phyloP scores from a whole-genome alignment of 2,113 vertebrate species.

The Hemiprocne comata region DNA sequence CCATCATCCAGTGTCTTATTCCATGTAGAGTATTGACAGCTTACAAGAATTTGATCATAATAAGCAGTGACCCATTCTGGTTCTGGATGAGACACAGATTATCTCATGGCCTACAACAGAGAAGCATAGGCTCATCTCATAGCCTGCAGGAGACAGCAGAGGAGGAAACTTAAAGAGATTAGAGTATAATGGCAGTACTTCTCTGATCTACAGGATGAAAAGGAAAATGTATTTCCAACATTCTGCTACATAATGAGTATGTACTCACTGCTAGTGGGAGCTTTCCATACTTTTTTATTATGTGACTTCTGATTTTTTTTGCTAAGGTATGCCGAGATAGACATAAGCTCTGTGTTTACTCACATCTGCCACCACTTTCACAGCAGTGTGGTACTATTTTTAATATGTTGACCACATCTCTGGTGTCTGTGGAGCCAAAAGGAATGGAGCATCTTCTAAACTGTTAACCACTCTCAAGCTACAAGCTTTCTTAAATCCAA shows the following conservation, averaged over 20 bases:
- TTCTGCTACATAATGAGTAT: neutral
- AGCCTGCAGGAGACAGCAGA: neutral
- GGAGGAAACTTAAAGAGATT: neutral
- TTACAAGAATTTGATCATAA: neutral
- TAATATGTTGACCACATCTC: neutral
- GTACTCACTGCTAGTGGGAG: neutral
- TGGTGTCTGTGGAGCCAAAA: neutral
- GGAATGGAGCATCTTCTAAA: neutral
- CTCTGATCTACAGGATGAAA: neutral
- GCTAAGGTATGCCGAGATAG: neutral
- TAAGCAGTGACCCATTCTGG: neutral
- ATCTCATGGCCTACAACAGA: neutral
- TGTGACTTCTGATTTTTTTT: neutral
- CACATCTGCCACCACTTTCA: neutral
- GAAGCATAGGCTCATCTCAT: neutral
- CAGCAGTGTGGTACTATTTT: neutral
- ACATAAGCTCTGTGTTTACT: neutral
- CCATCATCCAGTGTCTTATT: neutral
- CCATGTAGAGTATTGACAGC: neutral
- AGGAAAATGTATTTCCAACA: neutral
- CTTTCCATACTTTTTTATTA: neutral
- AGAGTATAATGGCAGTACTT: neutral
- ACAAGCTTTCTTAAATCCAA: neutral
- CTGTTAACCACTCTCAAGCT: neutral
- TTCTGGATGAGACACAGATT: neutral